A percentile compares a stretch with the other conserved stretches of the same genome.
phyloP scores from a whole-genome alignment of 2,888 invertebrate species.

The Melieria crassipennis region DNA sequence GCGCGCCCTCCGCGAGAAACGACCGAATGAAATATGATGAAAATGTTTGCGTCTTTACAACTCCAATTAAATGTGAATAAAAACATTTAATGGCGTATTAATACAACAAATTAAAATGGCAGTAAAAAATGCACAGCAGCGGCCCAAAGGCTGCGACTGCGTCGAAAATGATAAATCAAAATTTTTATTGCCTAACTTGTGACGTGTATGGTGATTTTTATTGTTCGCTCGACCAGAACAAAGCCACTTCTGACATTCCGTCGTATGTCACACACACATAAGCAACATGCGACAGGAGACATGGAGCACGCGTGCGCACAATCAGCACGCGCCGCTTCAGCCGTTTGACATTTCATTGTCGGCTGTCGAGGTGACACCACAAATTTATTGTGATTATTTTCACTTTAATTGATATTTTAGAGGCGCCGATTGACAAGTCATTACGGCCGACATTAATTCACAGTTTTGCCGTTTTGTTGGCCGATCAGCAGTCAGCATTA shows the following conservation, averaged over 20 bases:
- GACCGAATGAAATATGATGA: slow-evolving; percentile 8
- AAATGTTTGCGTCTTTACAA: slow-evolving; percentile 8
- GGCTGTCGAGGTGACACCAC: not conserved
- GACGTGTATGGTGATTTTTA: slow-evolving; percentile 26
- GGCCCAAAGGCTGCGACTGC: slow-evolving; percentile 15
- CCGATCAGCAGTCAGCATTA: no score
- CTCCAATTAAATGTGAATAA: slow-evolving; percentile 21
- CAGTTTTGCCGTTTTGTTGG: no score
- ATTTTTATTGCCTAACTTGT: slow-evolving; percentile 28
- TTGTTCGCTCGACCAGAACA: not conserved
- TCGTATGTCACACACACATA: no score
- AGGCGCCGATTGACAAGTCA: no score
- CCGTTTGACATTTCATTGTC: slow-evolving; percentile 8
- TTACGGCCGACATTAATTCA: no score
- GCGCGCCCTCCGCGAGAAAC: not conserved
- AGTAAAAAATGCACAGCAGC: not conserved
- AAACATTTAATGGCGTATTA: slow-evolving; percentile 6
- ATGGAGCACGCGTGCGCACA: slow-evolving; percentile 16
- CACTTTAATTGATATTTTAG: no score
- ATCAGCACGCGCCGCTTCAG: not conserved
- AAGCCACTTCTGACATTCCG: no score
- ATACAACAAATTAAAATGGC: not conserved
- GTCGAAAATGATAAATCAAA: slow-evolving; percentile 26
- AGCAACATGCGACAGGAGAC: not conserved
- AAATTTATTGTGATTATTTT: not conserved